These are phyloP conservation scores for Oxystoma pomonae DNA, from an alignment of 2,888 invertebrate genomes.

Conservation along the genomic window DNA sequence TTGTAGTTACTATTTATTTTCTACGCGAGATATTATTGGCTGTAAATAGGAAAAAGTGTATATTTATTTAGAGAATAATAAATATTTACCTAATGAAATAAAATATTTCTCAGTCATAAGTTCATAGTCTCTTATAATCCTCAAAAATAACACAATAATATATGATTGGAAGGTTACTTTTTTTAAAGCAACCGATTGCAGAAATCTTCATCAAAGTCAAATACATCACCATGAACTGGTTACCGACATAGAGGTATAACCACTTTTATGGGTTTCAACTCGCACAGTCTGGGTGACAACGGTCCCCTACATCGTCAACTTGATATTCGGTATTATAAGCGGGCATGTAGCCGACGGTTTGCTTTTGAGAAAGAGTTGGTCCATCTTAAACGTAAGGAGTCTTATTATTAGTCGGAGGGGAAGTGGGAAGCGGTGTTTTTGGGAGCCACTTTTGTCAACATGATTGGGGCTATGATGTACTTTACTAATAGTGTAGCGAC, in stretches of 20 bases:
- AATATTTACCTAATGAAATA: no score
- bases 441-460: slow-evolving; percentile 66
- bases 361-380: slow-evolving; percentile 52
- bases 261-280: slow-evolving; percentile 58
- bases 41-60: no score
- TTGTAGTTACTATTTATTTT: slow-evolving; percentile 43
- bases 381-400: slow-evolving; percentile 63
- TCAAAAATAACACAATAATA: no score
- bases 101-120: no score
- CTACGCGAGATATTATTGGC: no score
- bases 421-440: slow-evolving; percentile 73
- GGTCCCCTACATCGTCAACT: slow-evolving; percentile 70
- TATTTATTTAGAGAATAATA: no score
- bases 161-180: no score
- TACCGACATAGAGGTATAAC: slow-evolving; percentile 70
- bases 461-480: slow-evolving; percentile 68
- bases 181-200: no score
- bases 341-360: slow-evolving; percentile 70
- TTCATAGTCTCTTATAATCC: no score
- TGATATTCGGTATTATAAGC: slow-evolving; percentile 64
- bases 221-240: slow-evolving; percentile 79
- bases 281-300: slow-evolving; percentile 69
- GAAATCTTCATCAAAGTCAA: no score
- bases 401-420: slow-evolving; percentile 67
- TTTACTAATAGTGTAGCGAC: slow-evolving; percentile 68